A percentile compares a stretch with the other conserved stretches of the same genome.
Conservation (phyloP, 1,140 invertebrate species). For the Heliconius nattereri region DNA sequence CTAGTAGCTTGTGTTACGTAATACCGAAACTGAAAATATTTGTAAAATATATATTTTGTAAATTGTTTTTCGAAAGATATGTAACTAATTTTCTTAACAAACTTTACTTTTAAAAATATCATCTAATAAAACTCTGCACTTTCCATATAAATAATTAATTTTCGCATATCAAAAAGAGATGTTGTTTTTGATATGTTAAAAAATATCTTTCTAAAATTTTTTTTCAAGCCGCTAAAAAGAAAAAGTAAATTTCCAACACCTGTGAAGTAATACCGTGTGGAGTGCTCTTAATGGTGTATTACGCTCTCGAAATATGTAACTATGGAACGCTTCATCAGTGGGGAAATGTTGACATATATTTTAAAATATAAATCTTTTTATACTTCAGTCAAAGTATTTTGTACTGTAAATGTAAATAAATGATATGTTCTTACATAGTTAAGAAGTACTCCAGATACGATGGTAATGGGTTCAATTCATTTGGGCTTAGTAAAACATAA, state of each 20-base stretch:
- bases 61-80: no score
- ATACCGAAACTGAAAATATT: neutral
- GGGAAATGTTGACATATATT: conserved; percentile 15
- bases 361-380: neutral
- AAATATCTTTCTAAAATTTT: neutral
- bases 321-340: conserved; percentile 15
- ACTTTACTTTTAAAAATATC: no score
- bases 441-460: neutral
- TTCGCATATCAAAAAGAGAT: neutral
- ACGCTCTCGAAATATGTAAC: conserved; percentile 18
- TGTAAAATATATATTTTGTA: neutral
- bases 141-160: conserved; percentile 10
- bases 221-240: neutral
- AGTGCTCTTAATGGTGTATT: conserved; percentile 20
- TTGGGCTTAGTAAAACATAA: no score
- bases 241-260: conserved; percentile 18
- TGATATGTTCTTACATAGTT: neutral
- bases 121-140: neutral
- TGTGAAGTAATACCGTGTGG: conserved; percentile 11
- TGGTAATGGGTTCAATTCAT: neutral
- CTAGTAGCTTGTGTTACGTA: neutral
- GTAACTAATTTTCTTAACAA: no score
- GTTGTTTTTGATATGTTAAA: neutral
- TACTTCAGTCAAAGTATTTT: neutral
- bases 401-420: neutral